Evolutionary conservation across 2,888 invertebrate species (phyloP).

Genomic region (Sinopyrophorus schimmeli): DNA sequence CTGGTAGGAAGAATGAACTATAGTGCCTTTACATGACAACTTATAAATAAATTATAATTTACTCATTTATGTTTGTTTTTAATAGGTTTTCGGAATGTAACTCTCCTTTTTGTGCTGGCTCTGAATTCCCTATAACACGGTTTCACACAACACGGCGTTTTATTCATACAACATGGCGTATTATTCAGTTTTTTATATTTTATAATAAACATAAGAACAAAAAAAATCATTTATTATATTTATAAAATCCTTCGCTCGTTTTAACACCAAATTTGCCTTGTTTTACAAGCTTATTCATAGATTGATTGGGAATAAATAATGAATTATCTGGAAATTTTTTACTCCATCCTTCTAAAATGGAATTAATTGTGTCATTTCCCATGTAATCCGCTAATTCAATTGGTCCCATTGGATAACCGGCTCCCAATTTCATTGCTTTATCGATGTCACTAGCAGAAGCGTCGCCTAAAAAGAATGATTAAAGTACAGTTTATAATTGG

Average conservation of each 20-base stretch:
- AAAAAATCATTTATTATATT: conserved; percentile 59
- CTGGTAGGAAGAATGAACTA: no score
- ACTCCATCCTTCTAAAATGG: conserved; percentile 78
- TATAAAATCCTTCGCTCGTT: conserved; percentile 84
- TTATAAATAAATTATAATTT: no score
- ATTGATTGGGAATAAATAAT: conserved; percentile 64
- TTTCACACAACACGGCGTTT: no score
- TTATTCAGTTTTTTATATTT: no score
- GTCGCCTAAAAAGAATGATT: conserved; percentile 59
- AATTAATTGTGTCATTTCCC: conserved; percentile 77
- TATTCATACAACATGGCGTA: no score
- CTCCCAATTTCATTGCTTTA: conserved; percentile 87
- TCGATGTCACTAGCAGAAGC: conserved; percentile 79
- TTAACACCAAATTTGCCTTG: conserved; percentile 83
- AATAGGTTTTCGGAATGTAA: no score
- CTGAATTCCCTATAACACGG: no score
- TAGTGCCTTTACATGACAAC: no score
- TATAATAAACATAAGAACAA: no score
- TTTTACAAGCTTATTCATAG: conserved; percentile 69
- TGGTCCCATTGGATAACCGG: conserved; percentile 90
- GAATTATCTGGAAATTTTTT: conserved; percentile 71
- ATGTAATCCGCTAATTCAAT: conserved; percentile 83
- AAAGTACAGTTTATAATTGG: no score
- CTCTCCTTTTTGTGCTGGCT: no score
- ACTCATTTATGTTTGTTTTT: no score